A percentile compares a stretch with the other conserved stretches of the same genome.
Conservation (phyloP, 92 coral and sea anemone genomes). For the Heteractis magnifica region DNA sequence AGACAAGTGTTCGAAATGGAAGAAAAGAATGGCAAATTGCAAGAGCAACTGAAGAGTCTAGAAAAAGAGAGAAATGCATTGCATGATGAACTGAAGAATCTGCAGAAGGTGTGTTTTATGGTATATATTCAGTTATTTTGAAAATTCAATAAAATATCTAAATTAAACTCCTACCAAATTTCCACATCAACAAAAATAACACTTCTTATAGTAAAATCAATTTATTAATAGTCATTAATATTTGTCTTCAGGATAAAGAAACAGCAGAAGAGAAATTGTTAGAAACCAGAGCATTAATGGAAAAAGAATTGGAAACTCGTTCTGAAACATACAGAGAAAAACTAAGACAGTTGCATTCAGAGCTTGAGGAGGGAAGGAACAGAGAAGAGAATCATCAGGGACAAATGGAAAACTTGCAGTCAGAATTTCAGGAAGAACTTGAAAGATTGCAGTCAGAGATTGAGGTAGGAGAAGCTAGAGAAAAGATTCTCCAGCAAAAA, state of each 20-base stretch:
- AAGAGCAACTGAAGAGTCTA: slow-evolving; percentile 15
- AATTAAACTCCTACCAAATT: too few relatives aligned
- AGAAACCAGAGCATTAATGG: slow-evolving; percentile 33
- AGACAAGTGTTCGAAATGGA: slow-evolving; percentile 14
- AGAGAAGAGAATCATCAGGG: slow-evolving; percentile 34
- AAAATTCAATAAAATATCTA: too few relatives aligned
- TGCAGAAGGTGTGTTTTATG: slow-evolving; percentile 19
- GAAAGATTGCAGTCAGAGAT: slow-evolving; percentile 15
- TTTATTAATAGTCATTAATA: background rate
- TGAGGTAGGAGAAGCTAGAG: slow-evolving; percentile 23
- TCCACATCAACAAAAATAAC: too few relatives aligned
- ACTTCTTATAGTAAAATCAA: too few relatives aligned
- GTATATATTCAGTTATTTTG: too few relatives aligned
- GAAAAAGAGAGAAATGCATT: slow-evolving; percentile 10
- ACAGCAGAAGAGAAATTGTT: slow-evolving; percentile 15
- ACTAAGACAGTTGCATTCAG: slow-evolving; percentile 40
- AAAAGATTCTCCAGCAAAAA: background rate
- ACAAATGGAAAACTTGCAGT: slow-evolving; percentile 19
- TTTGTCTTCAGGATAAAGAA: slow-evolving; percentile 18
- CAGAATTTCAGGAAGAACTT: slow-evolving; percentile 5
- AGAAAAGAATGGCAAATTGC: slow-evolving; percentile 20
- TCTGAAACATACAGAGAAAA: slow-evolving; percentile 26
- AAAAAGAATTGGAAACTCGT: slow-evolving; percentile 33
- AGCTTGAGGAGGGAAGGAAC: slow-evolving; percentile 31
- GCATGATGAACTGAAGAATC: slow-evolving; percentile 2